These are phyloP conservation scores for Dicyrtoma fusca DNA, from an alignment of 2,888 invertebrate genomes.

Conservation along the genomic window DNA sequence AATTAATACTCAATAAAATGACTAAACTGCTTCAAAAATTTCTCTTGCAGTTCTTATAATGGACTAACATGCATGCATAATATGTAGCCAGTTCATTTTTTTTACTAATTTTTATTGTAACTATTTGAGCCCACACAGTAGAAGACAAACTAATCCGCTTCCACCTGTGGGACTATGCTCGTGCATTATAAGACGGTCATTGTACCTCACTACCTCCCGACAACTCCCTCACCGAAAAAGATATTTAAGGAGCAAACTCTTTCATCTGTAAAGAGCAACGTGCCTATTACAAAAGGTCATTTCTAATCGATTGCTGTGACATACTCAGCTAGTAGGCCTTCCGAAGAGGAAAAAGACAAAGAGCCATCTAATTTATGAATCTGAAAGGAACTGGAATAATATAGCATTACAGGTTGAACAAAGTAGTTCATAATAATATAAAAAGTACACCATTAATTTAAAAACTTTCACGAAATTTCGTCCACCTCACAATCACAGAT, in stretches of 20 bases:
- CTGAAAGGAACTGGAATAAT: not conserved
- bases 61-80: too few species aligned
- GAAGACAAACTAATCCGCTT: not conserved
- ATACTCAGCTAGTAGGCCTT: not conserved
- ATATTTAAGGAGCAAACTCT: not conserved
- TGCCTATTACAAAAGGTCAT: slow-evolving; percentile 33
- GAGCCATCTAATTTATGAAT: too few species aligned
- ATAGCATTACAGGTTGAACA: not conserved
- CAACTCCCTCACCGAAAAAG: not conserved
- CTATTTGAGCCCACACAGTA: too few species aligned
- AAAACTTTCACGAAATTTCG: too few species aligned
- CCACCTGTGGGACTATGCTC: slow-evolving; percentile 21
- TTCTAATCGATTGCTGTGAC: slow-evolving; percentile 33
- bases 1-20: too few species aligned
- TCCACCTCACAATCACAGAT: too few species aligned
- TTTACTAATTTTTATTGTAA: too few species aligned
- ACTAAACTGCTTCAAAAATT: too few species aligned
- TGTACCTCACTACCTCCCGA: not conserved
- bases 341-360: too few species aligned
- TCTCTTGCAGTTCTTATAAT: too few species aligned
- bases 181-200: slow-evolving; percentile 7
- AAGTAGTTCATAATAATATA: not conserved
- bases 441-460: not conserved
- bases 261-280: slow-evolving; percentile 22
- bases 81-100: too few species aligned